Evolutionary conservation across 1,140 invertebrate species (phyloP).

Genomic region (Chrysomallon squamiferum): DNA sequence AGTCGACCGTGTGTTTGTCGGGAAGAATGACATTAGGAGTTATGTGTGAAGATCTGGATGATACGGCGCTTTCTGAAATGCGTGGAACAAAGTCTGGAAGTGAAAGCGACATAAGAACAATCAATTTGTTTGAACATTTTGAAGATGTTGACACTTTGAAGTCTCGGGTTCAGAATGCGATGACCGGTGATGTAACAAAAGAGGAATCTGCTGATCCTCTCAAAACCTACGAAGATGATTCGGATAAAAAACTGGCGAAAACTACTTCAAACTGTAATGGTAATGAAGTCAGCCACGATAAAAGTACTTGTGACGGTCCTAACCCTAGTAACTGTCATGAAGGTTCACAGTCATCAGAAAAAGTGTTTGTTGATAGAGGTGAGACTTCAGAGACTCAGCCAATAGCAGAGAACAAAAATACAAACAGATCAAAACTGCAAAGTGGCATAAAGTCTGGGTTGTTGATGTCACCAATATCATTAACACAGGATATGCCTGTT

Average conservation of each 20-base stretch:
- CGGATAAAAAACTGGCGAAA: conserved; percentile 11
- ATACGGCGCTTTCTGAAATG: conserved; percentile 4
- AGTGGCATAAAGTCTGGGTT: conserved; percentile 38
- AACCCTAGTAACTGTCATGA: neutral
- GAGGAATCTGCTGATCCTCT: neutral
- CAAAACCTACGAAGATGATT: neutral
- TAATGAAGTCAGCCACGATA: conserved; percentile 1
- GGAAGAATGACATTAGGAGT: conserved; percentile 19
- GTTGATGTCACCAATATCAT: conserved; percentile 41
- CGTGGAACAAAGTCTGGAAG: conserved; percentile 2
- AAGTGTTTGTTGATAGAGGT: neutral
- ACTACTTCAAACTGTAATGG: conserved; percentile 14
- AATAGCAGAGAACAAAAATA: neutral
- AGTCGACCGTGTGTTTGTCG: conserved; percentile 1
- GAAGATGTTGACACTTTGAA: conserved; percentile 23
- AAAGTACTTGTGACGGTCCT: neutral
- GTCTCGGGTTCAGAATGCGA: conserved; percentile 10
- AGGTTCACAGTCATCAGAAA: neutral
- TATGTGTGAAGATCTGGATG: conserved; percentile 15
- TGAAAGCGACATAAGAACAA: conserved; percentile 1
- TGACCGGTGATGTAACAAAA: neutral
- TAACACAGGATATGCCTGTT: conserved; percentile 51
- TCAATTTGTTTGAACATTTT: conserved; percentile 11
- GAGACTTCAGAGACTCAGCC: neutral
- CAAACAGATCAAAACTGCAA: neutral